Base-by-base conservation (phyloP, 1,140 invertebrate genomes). In the Trichomalopsis sarcophagae region DNA sequence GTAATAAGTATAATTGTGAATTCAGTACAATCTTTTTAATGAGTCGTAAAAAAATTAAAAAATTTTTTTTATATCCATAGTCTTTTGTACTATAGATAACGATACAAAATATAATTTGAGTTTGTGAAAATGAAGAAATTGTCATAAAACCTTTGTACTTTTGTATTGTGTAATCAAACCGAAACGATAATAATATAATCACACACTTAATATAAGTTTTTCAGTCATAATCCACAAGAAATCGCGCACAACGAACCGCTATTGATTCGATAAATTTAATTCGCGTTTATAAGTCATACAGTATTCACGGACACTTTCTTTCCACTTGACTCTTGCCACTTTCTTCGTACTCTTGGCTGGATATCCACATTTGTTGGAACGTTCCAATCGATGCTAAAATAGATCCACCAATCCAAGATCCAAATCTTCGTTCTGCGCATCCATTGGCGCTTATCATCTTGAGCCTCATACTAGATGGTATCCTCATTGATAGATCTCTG, bases 291-390 rank as follows among this genome's bases (percentile, higher is more conserved):
- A 73, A 73, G 62, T 82, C 13, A 79, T 86, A 78, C 2, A 83
- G 81, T 27, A 77, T 89, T 93, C 89, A 97, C 23, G 97, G 96
- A 93, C 97, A 97, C 93, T 97, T 97, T 88, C 96, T 93, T 89
- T 97, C 97, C 75, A 98, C 96, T 94, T 97, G 96, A 84, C 94
- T 94, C 89, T 97, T 97, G 7, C 97, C 97, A 44, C 95, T 95
- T 91, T 98, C 97, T 88, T 98, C 97, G 92, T 98, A 98, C 91
- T 98, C 97, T 91, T 97, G 97, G 91, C 96, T 97, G 2, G 96
- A 97, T 81, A 98, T 97, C 97, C 97, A 98, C 95, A 98, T 96
- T 92, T 98, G 97, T 90, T 98, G 97, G 91, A 98, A 98, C n/a
- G 97, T 96, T 44, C 97, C 97, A 88, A 98, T 94, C 14, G 97